Percentiles rank a stretch among this genome's conserved stretches.
Evolutionary conservation across 2,888 invertebrate species (phyloP).

Genomic region (Agrotis ipsilon): DNA sequence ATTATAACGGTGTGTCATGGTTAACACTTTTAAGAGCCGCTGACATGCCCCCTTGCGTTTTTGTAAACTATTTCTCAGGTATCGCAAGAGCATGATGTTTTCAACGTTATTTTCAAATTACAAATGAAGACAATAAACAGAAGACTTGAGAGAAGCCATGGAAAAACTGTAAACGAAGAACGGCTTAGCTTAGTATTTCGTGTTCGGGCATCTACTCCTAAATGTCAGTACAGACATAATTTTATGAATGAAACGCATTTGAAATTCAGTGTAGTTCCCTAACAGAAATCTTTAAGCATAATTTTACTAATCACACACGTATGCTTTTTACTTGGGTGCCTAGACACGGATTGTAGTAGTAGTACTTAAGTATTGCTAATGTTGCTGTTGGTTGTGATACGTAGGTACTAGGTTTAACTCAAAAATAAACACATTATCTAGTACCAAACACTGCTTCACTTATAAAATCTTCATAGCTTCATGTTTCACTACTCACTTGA

Average conservation of each 20-base stretch:
- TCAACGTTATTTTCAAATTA: neutral
- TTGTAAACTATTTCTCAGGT: neutral
- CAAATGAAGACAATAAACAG: neutral
- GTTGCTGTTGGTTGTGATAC: neutral
- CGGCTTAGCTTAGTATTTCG: neutral
- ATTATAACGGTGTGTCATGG: conserved; percentile 3
- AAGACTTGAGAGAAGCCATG: neutral
- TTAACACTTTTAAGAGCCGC: neutral
- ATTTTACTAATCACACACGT: conserved; percentile 37
- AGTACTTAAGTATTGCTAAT: conserved; percentile 6
- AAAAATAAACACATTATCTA: conserved; percentile 2
- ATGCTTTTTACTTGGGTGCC: conserved; percentile 19
- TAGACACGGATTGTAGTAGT: conserved; percentile 4
- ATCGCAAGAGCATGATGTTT: neutral
- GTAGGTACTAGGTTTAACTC: neutral
- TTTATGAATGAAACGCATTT: conserved; percentile 1
- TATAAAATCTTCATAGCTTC: neutral
- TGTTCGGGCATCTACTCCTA: neutral
- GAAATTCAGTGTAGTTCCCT: conserved; percentile 16
- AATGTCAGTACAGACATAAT: conserved; percentile 2
- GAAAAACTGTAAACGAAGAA: neutral
- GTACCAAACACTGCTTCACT: conserved; percentile 3
- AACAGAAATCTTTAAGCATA: conserved; percentile 25
- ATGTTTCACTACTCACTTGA: conserved; percentile 11
- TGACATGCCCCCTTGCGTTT: conserved; percentile 6